These are phyloP conservation scores for Hypomecis punctinalis DNA, from an alignment of 2,888 invertebrate genomes.

Conservation along the genomic window DNA sequence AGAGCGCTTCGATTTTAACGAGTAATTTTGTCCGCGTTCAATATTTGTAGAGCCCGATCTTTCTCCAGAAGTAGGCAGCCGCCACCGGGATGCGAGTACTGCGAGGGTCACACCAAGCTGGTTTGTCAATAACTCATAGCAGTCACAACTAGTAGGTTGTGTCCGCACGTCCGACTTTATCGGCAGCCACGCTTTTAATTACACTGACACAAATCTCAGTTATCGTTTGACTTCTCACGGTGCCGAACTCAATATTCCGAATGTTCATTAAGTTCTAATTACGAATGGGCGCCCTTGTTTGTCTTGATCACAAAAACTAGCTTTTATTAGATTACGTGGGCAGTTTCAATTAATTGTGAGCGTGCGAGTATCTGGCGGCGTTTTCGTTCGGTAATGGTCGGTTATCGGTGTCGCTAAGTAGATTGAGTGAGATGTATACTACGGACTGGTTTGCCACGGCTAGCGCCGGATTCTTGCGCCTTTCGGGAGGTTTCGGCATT, in stretches of 20 bases:
- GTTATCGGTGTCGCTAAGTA: conserved; percentile 80
- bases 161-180: conserved; percentile 75
- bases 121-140: conserved; percentile 69
- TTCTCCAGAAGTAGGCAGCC: conserved; percentile 46
- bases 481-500: conserved; percentile 51
- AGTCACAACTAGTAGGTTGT: conserved; percentile 77
- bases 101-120: conserved; percentile 59
- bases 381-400: conserved; percentile 76
- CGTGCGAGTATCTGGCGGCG: conserved; percentile 77
- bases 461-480: conserved; percentile 60
- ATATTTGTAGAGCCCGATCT: conserved; percentile 59
- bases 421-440: conserved; percentile 76
- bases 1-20: conserved; percentile 75
- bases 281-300: conserved; percentile 83
- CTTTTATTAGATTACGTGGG: conserved; percentile 85
- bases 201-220: conserved; percentile 84
- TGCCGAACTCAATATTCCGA: conserved; percentile 80
- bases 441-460: conserved; percentile 61
- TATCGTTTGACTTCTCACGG: conserved; percentile 83
- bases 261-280: conserved; percentile 85
- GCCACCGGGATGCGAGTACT: conserved; percentile 43
- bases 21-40: conserved; percentile 71
- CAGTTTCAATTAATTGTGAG: conserved; percentile 83
- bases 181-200: conserved; percentile 84
- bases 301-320: conserved; percentile 82